Conservation (phyloP, 1,140 invertebrate genomes). For the Lutraria rhynchaena region DNA sequence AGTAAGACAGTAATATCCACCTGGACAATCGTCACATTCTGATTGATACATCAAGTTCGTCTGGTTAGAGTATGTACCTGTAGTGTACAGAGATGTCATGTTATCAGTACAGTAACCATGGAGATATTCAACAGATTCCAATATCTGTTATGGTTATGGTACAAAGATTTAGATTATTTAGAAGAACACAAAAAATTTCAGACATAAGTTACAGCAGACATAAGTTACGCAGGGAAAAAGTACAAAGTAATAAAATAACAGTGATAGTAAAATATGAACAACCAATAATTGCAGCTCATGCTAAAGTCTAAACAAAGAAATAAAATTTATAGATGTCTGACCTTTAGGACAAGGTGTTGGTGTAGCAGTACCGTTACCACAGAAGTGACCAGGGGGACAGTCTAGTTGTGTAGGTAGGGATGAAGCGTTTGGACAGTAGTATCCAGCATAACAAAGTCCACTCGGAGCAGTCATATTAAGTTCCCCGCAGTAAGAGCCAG, state of each 20-base stretch:
- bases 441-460: constrained; percentile 73
- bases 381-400: constrained; percentile 73
- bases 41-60: constrained; percentile 65
- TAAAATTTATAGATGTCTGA: no score
- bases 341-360: constrained; percentile 74
- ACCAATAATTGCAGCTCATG: no score
- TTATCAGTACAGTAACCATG: no score
- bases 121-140: no score
- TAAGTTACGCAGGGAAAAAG: no score
- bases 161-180: no score
- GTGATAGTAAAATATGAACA: no score
- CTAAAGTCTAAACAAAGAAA: no score
- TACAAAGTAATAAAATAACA: no score
- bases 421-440: constrained; percentile 74
- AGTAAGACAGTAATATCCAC: constrained; percentile 76
- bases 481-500: constrained; percentile 74
- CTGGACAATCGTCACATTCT: constrained; percentile 73
- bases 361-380: constrained; percentile 68
- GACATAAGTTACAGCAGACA: no score
- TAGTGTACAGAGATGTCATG: constrained; percentile 12
- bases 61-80: constrained; percentile 77
- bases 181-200: no score
- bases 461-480: constrained; percentile 67
- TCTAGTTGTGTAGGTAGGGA: constrained; percentile 62
- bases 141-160: no score